These are phyloP conservation scores for Grantiella picta DNA, from an alignment of 2,113 vertebrate genomes.

Conservation along the genomic window DNA sequence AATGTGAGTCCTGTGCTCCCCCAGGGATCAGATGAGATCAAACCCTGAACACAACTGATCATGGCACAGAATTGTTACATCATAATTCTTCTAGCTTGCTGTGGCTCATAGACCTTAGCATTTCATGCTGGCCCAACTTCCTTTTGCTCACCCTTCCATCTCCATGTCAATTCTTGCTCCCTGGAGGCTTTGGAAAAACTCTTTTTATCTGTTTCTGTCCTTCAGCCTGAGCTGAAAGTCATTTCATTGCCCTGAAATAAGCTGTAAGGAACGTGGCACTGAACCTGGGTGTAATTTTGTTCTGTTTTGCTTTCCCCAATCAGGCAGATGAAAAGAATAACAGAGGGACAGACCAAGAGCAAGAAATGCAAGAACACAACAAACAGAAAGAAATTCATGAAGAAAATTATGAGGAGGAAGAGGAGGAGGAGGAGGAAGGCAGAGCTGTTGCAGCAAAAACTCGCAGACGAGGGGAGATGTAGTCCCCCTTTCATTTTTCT, in stretches of 20 bases:
- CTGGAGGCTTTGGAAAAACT: not conserved
- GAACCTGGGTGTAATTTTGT: not conserved
- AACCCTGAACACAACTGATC: not conserved
- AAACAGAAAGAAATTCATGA: constrained; percentile 74
- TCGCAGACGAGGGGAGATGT: constrained; percentile 89
- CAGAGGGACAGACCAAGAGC: constrained; percentile 67
- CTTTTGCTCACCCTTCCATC: not conserved
- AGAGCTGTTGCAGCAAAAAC: constrained; percentile 73
- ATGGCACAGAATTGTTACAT: not conserved
- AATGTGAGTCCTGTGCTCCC: constrained; percentile 72
- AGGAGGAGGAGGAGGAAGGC: constrained; percentile 81
- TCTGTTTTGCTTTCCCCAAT: not conserved
- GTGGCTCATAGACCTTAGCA: not conserved
- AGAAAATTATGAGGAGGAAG: constrained; percentile 89
- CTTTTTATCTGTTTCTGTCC: not conserved
- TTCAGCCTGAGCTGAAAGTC: not conserved
- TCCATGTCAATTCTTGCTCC: not conserved
- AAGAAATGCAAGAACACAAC: constrained; percentile 55
- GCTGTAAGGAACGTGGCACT: rapidly evolving
- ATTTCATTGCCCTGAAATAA: not conserved
- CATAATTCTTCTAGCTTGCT: not conserved
- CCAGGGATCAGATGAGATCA: not conserved
- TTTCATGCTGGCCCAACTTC: not conserved
- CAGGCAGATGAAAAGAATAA: constrained; percentile 73
- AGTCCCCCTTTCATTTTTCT: not conserved